phyloP scores from a whole-genome alignment of 2,113 vertebrate genomes.

The Vanacampus margaritifer region DNA sequence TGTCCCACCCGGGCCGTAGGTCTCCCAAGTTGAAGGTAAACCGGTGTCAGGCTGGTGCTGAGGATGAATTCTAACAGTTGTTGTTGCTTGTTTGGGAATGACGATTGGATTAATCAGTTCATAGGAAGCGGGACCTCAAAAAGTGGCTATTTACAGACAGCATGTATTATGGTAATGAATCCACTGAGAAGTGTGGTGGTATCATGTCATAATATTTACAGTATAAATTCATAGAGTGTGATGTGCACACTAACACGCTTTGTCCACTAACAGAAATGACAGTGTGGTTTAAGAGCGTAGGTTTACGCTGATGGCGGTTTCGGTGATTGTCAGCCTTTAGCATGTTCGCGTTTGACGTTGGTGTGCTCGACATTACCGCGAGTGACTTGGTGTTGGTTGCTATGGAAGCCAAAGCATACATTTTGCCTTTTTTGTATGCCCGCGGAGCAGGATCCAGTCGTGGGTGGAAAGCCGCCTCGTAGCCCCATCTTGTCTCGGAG shows the following conservation, averaged over 20 bases:
- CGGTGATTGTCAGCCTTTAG: neutral
- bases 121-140: conserved; percentile 4
- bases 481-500: conserved; percentile 89
- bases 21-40: conserved; percentile 87
- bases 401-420: conserved; percentile 30
- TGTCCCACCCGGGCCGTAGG: conserved; percentile 72
- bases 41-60: conserved; percentile 18
- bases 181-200: too few species aligned
- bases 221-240: neutral
- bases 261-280: neutral
- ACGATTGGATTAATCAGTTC: neutral
- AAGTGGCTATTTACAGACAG: neutral
- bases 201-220: neutral
- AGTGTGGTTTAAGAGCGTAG: neutral
- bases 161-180: too few species aligned
- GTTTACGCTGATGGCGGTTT: conserved; percentile 12
- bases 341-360: conserved; percentile 9
- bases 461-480: conserved; percentile 93
- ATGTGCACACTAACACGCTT: neutral
- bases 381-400: neutral
- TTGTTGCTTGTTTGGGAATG: neutral
- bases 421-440: conserved; percentile 84
- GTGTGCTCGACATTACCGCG: neutral
- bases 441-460: conserved; percentile 79
- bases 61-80: conserved; percentile 7